Evolutionary conservation across 1,140 invertebrate species (phyloP), one percentile per base, ranked within the genome.

Genomic region (Macrocentrus cingulum): DNA sequence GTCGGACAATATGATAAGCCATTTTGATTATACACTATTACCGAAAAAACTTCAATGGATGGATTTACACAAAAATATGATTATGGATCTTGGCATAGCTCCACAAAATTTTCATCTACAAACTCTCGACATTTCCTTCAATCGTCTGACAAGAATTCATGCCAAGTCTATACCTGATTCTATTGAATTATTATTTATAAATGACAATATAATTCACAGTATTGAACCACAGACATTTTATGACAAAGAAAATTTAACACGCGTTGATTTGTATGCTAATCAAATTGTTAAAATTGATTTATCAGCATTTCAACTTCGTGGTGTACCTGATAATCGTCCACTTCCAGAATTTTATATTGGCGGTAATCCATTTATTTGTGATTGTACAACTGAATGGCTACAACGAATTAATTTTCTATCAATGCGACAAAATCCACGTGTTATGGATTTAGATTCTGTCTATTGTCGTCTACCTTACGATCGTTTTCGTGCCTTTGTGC

Each of bases 311-410:
- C 84, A 89, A 18, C 77, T 93, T 53, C 80, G 83, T 0, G 85
- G 84, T 56, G 82, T 89, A 32, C 73, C 83, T 2, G 72, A 76
- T 29, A 81, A 83, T 51, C 83, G 84, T 45, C 79, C 84, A 9
- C 75, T 92, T 44, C 91, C 91, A 0, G 88, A 92, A 68, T 92
- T 94, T 76, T 92, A 91, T 72, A 85, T 94, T 34, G 90, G 90
- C 15, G 88, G 88, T 16, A 94, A 94, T 80, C 91, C 91, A n/a
- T 92, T 92, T 69, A 84, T 87, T 58, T 94, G 91, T 74, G 91
- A 94, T 73, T 91, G 90, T 69, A 88, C 87, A 56, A 91, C 91
- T 83, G 91, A 94, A 77, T 94, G 91, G 91, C 80, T 94, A 59
- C 88, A 92, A 65, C 77, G 89, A 37, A 89, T 92, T 64, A 91